Conservation (phyloP, 92 coral and sea anemone species). For the Plumapathes pennacea region DNA sequence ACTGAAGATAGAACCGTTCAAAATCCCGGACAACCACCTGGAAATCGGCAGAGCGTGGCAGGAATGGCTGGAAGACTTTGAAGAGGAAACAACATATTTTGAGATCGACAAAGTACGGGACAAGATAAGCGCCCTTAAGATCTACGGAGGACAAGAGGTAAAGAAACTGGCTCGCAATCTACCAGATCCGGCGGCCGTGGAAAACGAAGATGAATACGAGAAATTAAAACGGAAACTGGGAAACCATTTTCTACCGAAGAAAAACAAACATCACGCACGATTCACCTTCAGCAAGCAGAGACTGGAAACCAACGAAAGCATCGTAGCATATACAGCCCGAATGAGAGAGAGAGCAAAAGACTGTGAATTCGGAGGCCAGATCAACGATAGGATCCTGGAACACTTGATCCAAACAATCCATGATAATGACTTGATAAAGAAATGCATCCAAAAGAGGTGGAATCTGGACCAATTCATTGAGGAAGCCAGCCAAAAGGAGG, state of each 20-base stretch:
- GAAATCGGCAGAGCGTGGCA: conserved; percentile 62
- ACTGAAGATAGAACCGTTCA: conserved; percentile 35
- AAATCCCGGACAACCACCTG: conserved; percentile 53
- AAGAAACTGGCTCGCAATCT: conserved; percentile 59
- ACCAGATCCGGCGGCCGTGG: conserved; percentile 47
- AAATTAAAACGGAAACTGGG: conserved; percentile 46
- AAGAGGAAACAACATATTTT: conserved; percentile 55
- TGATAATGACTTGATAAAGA: conserved; percentile 56
- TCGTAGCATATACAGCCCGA: conserved; percentile 49
- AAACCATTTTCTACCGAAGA: conserved; percentile 48
- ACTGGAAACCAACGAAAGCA: conserved; percentile 23
- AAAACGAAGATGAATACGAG: conserved; percentile 49
- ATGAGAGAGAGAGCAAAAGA: conserved; percentile 49
- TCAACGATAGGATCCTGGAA: conserved; percentile 50
- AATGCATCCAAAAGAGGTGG: conserved; percentile 52
- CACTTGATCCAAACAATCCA: conserved; percentile 63
- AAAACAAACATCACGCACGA: conserved; percentile 70
- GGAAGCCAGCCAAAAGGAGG: conserved; percentile 43
- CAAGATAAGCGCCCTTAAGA: conserved; percentile 53
- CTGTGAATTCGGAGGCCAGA: conserved; percentile 54
- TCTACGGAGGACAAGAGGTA: conserved; percentile 57
- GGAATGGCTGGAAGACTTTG: conserved; percentile 71
- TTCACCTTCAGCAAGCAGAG: conserved; percentile 61
- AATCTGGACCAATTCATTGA: conserved; percentile 41
- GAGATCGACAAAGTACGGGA: conserved; percentile 48